phyloP scores from a whole-genome alignment of 1,140 invertebrate species.

The Drosophila burlai region DNA sequence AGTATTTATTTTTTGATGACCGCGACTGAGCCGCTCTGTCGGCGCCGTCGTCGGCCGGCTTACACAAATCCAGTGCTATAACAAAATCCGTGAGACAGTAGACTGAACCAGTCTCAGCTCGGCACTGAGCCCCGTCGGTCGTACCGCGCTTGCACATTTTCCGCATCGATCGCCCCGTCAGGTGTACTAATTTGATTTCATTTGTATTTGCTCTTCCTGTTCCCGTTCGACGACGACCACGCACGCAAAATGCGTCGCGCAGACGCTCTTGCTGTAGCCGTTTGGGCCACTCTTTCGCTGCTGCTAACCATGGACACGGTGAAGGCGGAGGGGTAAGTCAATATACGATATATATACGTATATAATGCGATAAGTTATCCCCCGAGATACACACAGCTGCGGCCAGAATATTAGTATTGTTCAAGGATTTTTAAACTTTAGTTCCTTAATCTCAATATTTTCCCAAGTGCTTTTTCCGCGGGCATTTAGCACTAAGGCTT shows the following conservation, averaged over 20 bases:
- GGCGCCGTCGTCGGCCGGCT: constrained; percentile 22
- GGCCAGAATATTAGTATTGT: background rate
- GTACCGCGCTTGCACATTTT: constrained; percentile 55
- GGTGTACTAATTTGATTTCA: constrained; percentile 42
- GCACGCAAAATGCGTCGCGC: constrained; percentile 68
- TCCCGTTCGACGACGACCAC: constrained; percentile 17
- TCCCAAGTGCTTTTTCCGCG: background rate
- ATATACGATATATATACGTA: background rate
- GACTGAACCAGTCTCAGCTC: constrained; percentile 69
- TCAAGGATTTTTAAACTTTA: background rate
- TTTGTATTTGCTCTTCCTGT: constrained; percentile 36
- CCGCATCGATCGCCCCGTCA: constrained; percentile 9
- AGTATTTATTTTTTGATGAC: constrained; percentile 40
- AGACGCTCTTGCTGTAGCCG: constrained; percentile 63
- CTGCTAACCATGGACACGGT: constrained; percentile 66
- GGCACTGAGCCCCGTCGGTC: constrained; percentile 60
- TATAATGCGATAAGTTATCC: constrained; percentile 12
- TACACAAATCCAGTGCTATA: constrained; percentile 49
- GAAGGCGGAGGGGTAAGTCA: constrained; percentile 71
- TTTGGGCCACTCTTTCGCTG: constrained; percentile 47
- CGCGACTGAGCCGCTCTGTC: constrained; percentile 11
- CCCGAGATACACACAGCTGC: background rate
- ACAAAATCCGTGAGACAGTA: constrained; percentile 57
- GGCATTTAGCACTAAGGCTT: background rate
- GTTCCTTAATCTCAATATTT: background rate